Evolutionary conservation across 2,797 vertebrate genomes (phyloP).

Genomic region (Sus cebifrons): DNA sequence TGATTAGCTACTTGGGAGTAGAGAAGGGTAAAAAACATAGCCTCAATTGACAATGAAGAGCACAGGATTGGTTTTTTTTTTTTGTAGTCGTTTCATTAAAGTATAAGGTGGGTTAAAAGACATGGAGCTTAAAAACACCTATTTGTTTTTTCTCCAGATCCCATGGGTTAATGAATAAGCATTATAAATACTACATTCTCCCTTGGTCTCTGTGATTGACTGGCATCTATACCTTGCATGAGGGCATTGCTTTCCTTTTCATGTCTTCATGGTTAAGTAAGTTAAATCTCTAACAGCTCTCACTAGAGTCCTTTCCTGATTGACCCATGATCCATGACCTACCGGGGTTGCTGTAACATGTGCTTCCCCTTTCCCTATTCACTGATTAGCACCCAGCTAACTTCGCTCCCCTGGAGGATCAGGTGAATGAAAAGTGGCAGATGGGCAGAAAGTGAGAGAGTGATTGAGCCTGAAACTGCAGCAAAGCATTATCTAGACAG

Average conservation of each 20-base stretch:
- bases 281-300: slow-evolving; percentile 10
- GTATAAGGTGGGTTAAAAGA: neutral
- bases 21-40: neutral
- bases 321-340: slow-evolving; percentile 18
- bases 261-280: neutral
- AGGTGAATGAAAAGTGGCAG: slow-evolving; percentile 46
- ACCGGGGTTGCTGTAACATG: neutral
- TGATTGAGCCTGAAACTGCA: neutral
- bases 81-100: neutral
- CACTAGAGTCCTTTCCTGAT: neutral
- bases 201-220: neutral
- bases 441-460: slow-evolving; percentile 27
- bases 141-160: neutral
- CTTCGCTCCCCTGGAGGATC: neutral
- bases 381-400: slow-evolving; percentile 20
- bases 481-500: neutral
- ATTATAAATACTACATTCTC: neutral
- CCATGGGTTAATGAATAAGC: neutral
- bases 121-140: neutral
- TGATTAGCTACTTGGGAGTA: neutral
- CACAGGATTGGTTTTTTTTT: neutral
- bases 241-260: neutral
- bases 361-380: neutral
- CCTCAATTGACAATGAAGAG: neutral
- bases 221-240: neutral